A percentile compares a stretch with the other conserved stretches of the same genome.
Conservation (phyloP, 1,140 invertebrate genomes). For the Aphis craccivora region DNA sequence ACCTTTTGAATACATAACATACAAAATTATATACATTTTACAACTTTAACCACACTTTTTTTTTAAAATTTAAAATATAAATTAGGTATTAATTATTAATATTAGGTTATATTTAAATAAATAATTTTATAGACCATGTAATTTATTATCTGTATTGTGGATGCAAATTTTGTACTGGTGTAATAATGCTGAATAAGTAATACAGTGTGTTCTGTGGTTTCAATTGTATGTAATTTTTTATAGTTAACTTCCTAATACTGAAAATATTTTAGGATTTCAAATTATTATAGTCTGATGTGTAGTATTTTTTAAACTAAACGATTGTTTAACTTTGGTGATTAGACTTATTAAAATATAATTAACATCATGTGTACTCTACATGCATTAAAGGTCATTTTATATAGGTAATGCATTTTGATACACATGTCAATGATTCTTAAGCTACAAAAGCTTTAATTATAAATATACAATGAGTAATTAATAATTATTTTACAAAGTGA, state of each 20-base stretch:
- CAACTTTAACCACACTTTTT: background rate
- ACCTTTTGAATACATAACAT: background rate
- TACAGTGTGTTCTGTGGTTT: constrained; percentile 28
- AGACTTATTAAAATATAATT: background rate
- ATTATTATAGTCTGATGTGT: background rate
- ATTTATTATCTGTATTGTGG: constrained; percentile 32
- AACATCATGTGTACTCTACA: background rate
- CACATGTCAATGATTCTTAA: background rate
- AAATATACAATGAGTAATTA: too few species aligned
- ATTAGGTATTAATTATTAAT: constrained; percentile 19
- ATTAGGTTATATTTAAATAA: constrained; percentile 1
- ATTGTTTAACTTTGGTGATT: background rate
- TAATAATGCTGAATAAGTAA: constrained; percentile 6
- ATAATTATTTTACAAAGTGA: background rate
- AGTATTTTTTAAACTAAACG: background rate
- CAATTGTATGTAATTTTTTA: background rate
- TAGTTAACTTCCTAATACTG: too few species aligned
- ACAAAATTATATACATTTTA: background rate
- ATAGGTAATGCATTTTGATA: background rate
- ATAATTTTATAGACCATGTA: constrained; percentile 27
- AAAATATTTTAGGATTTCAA: background rate
- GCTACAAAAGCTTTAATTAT: too few species aligned
- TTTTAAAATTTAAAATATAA: background rate
- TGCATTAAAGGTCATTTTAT: too few species aligned
- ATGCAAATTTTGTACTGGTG: constrained; percentile 30